These are phyloP conservation scores for Cossypha niveicapilla DNA, from an alignment of 2,797 vertebrate genomes.

Conservation along the genomic window DNA sequence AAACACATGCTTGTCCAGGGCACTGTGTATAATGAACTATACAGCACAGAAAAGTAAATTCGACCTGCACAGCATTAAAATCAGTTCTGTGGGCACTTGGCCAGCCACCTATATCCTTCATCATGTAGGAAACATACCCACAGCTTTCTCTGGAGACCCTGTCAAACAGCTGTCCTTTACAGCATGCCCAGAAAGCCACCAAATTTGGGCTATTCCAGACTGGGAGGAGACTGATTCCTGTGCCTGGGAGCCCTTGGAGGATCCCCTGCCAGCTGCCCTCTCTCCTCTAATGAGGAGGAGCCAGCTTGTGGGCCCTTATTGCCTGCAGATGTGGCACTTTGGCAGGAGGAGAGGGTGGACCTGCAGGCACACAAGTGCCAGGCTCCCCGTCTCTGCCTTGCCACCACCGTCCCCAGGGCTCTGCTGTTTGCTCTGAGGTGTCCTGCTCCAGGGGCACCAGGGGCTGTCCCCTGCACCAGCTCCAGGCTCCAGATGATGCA, in stretches of 20 bases:
- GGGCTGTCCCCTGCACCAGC: conserved; percentile 28
- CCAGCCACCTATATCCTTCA: conserved; percentile 69
- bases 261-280: conserved; percentile 66
- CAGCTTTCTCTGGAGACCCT: conserved; percentile 64
- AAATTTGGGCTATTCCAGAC: conserved; percentile 67
- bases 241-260: conserved; percentile 60
- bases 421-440: conserved; percentile 20
- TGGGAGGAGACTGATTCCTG: conserved; percentile 58
- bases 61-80: conserved; percentile 63
- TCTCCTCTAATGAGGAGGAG: conserved; percentile 67
- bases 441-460: not conserved
- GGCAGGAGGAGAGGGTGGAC: conserved; percentile 61
- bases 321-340: conserved; percentile 65
- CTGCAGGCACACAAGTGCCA: conserved; percentile 61
- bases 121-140: conserved; percentile 65
- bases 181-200: conserved; percentile 67
- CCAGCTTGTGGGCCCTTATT: conserved; percentile 66
- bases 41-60: conserved; percentile 41
- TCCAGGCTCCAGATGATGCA: conserved; percentile 30
- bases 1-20: conserved; percentile 11
- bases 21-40: conserved; percentile 26
- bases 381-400: conserved; percentile 8
- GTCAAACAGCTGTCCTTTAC: conserved; percentile 68
- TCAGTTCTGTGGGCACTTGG: conserved; percentile 58
- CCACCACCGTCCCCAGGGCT: conserved; percentile 2